Conservation (phyloP, 2,797 vertebrate species). For the Aselliscus stoliczkanus region DNA sequence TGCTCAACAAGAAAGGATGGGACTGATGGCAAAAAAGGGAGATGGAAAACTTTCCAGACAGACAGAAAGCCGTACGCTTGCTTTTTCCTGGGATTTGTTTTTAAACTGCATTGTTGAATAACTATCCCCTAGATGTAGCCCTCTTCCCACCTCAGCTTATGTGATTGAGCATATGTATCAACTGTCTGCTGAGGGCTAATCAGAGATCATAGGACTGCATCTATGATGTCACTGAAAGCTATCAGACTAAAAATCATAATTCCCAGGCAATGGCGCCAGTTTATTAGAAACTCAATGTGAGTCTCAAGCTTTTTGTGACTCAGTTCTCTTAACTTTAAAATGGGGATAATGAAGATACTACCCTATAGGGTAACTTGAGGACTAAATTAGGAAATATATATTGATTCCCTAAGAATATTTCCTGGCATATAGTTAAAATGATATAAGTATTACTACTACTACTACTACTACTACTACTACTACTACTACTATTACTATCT, state of each 20-base stretch:
- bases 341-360: background rate
- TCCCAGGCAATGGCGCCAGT: background rate
- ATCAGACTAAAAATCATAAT: background rate
- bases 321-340: background rate
- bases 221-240: background rate
- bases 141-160: background rate
- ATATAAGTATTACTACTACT: background rate
- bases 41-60: background rate
- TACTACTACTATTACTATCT: background rate
- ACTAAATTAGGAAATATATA: background rate
- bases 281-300: background rate
- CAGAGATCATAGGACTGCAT: background rate
- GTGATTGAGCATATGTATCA: background rate
- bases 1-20: background rate
- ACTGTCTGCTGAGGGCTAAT: background rate
- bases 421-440: background rate
- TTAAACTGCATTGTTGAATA: background rate
- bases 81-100: background rate
- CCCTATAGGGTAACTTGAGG: background rate
- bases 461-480: too few species aligned
- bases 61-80: background rate
- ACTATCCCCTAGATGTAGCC: background rate
- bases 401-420: background rate
- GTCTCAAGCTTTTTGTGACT: background rate
- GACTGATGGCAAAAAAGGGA: background rate